phyloP scores from a whole-genome alignment of 1,140 invertebrate genomes.

The Hyposmocoma kahamanoa region DNA sequence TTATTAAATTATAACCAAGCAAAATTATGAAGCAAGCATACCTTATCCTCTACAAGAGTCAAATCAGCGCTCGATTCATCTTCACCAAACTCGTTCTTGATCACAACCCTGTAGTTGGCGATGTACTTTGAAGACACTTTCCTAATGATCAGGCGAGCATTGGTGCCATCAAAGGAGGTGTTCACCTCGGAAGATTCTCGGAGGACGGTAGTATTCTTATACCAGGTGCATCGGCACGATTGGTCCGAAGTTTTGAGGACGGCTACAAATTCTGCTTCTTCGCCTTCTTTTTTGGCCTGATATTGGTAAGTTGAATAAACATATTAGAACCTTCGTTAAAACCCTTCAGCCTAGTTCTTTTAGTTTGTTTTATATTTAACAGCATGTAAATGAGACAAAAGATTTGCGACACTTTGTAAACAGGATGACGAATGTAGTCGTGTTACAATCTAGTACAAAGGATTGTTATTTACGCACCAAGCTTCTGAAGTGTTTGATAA shows the following conservation, averaged over 20 bases:
- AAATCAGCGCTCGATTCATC: constrained; percentile 86
- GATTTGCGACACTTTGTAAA: too few relatives aligned
- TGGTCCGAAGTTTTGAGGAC: constrained; percentile 83
- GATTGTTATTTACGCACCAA: too few relatives aligned
- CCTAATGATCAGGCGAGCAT: constrained; percentile 83
- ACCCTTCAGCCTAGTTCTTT: too few relatives aligned
- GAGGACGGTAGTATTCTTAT: constrained; percentile 84
- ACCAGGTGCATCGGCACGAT: constrained; percentile 89
- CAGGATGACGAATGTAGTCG: too few relatives aligned
- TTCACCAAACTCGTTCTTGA: constrained; percentile 88
- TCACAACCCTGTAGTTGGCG: constrained; percentile 85
- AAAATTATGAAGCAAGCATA: too few relatives aligned
- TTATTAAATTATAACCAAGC: too few relatives aligned
- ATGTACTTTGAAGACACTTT: constrained; percentile 80
- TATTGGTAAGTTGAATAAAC: not conserved
- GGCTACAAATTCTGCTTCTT: constrained; percentile 85
- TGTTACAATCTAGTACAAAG: too few relatives aligned
- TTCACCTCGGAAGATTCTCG: constrained; percentile 81
- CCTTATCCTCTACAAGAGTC: constrained; percentile 78
- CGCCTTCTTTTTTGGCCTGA: constrained; percentile 78
- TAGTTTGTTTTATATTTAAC: too few relatives aligned
- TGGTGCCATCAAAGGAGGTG: constrained; percentile 86
- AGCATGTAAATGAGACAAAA: too few relatives aligned
- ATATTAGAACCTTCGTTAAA: too few relatives aligned
- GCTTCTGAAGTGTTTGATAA: constrained; percentile 83